phyloP scores from a whole-genome alignment of 1,140 invertebrate genomes.

The Drosophila pseudoobscura region DNA sequence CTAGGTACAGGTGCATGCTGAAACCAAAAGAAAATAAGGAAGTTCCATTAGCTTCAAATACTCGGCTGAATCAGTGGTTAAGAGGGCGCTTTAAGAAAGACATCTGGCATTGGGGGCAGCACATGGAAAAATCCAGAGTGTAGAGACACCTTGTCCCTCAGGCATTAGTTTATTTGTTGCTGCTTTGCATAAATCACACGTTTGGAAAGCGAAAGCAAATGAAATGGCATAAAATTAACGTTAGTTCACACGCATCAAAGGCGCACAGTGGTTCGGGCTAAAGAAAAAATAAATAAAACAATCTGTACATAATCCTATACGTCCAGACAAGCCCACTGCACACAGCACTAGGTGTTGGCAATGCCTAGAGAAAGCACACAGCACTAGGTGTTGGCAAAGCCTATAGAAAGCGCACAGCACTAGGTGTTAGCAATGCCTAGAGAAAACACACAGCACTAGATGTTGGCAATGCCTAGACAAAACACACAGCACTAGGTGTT shows the following conservation, averaged over 20 bases:
- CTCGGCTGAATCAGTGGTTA: background rate
- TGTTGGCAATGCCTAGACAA: too few species aligned
- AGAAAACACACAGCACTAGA: too few species aligned
- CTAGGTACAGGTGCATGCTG: conserved; percentile 75
- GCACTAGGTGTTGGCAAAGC: too few species aligned
- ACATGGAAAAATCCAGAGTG: conserved; percentile 30
- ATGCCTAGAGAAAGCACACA: too few species aligned
- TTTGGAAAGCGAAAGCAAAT: conserved; percentile 60
- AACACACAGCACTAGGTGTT: too few species aligned
- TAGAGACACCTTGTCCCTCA: conserved; percentile 51
- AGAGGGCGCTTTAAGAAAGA: conserved; percentile 2
- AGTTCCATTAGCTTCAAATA: background rate
- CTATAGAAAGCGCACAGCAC: too few species aligned
- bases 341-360: too few species aligned
- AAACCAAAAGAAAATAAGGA: conserved; percentile 19
- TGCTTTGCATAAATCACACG: conserved; percentile 77
- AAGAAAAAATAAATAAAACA: background rate
- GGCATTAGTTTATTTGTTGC: conserved; percentile 71
- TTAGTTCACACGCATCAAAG: conserved; percentile 36
- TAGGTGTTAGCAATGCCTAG: too few species aligned
- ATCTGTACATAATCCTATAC: background rate
- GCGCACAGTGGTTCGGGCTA: conserved; percentile 31
- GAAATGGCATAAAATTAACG: conserved; percentile 78
- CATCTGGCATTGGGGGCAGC: background rate
- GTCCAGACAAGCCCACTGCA: background rate